A percentile compares a stretch with the other conserved stretches of the same genome.
Conservation (phyloP, 2,113 vertebrate species). For the Archocentrus centrarchus region DNA sequence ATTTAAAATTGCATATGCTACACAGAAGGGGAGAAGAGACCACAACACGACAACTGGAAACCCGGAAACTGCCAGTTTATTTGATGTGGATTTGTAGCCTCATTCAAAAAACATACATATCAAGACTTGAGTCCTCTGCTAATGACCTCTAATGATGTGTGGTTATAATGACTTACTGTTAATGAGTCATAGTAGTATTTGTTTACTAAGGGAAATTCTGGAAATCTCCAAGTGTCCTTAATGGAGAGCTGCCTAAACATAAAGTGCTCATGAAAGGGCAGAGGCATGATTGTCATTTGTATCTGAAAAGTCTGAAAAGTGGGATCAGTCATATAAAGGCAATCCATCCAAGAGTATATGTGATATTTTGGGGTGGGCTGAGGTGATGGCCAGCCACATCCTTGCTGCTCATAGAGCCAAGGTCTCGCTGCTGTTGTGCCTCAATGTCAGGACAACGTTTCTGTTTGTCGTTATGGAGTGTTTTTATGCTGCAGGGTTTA, state of each 20-base stretch:
- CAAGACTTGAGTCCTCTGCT: conserved; percentile 8
- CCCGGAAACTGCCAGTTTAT: neutral
- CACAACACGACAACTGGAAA: neutral
- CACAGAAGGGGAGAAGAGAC: neutral
- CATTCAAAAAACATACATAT: conserved; percentile 12
- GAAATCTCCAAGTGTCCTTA: neutral
- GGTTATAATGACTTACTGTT: neutral
- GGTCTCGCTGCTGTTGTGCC: neutral
- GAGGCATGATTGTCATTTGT: neutral
- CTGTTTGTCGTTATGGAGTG: neutral
- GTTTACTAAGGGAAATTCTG: neutral
- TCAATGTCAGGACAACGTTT: neutral
- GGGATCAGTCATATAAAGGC: neutral
- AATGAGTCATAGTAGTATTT: conserved; percentile 11
- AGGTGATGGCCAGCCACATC: fast-evolving
- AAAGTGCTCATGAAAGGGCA: neutral
- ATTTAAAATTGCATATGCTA: neutral
- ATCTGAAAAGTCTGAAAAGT: neutral
- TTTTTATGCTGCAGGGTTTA: conserved; percentile 67
- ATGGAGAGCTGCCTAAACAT: neutral
- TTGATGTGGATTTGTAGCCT: conserved; percentile 32
- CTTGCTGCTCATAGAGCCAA: fast-evolving
- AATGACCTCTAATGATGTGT: conserved; percentile 26
- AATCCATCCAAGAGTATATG: neutral
- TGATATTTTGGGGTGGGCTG: neutral